phyloP scores from a whole-genome alignment of 92 coral and sea anemone species.

The Diadumene lineata region DNA sequence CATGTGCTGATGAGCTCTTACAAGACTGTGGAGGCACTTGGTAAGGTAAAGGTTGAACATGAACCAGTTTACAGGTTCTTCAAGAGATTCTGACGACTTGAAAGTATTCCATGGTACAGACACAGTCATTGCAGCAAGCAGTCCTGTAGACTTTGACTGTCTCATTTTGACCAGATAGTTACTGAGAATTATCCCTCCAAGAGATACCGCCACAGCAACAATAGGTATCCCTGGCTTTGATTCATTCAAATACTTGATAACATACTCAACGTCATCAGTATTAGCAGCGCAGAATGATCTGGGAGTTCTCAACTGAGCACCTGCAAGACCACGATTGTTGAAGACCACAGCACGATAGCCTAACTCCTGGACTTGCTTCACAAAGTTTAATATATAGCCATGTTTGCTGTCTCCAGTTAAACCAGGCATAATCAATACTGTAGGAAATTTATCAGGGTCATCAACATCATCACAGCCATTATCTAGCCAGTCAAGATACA shows the following conservation, averaged over 20 bases:
- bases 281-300: slow-evolving; percentile 87
- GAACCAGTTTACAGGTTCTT: slow-evolving; percentile 63
- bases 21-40: slow-evolving; percentile 50
- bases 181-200: slow-evolving; percentile 83
- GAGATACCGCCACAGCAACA: slow-evolving; percentile 73
- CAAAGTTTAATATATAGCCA: slow-evolving; percentile 72
- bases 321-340: slow-evolving; percentile 81
- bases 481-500: slow-evolving; percentile 79
- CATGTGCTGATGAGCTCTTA: slow-evolving; percentile 33
- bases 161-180: slow-evolving; percentile 70
- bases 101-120: slow-evolving; percentile 84
- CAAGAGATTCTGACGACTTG: slow-evolving; percentile 73
- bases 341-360: slow-evolving; percentile 74
- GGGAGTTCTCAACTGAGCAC: slow-evolving; percentile 61
- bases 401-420: slow-evolving; percentile 73
- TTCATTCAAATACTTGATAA: slow-evolving; percentile 55
- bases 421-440: slow-evolving; percentile 82
- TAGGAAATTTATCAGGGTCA: slow-evolving; percentile 36
- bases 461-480: slow-evolving; percentile 14
- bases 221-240: slow-evolving; percentile 57
- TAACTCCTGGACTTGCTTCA: slow-evolving; percentile 38
- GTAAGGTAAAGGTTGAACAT: slow-evolving; percentile 85
- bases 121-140: slow-evolving; percentile 74
- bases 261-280: slow-evolving; percentile 79
- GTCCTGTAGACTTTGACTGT: slow-evolving; percentile 20